Base-by-base conservation (phyloP, 2,888 invertebrate species). In the Morinoia aosen region DNA sequence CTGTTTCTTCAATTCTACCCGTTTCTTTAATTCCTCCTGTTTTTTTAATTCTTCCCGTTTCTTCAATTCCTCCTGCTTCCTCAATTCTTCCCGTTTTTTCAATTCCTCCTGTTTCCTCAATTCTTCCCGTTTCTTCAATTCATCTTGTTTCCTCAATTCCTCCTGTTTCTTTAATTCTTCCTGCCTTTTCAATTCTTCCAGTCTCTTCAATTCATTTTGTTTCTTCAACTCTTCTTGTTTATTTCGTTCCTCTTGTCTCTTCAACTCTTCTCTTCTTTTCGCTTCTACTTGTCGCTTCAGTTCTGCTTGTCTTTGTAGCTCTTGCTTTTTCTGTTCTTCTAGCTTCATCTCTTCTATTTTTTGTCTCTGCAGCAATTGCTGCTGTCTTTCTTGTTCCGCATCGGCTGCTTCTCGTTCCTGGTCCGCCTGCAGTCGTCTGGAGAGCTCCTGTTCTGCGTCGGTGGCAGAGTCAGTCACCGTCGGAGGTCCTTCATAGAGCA, bases 21-120 rank as follows among this genome's bases (percentile, higher is more conserved):
- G 40, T 91, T 25, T 91, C 25, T 91, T 91, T 25, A 48, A 11
- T 56, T 40, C 91, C 11, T 95, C 95, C 57, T 56, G 56, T 91
- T 40, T 95, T 76, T 95, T 94, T 33, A 76, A 64, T n/a, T 96
- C 96, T 64, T 96, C 95, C 39, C 91, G 90, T 88, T 76, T 95
- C 93, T 88, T 40, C 10, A 64, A 0, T 19, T 96, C 96, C 8
- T 95, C 57, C n/a, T 64, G 95, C n/a, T 64, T 56, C 57, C 64
- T 58, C 40, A 56, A 0, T 40, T 94, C 94, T 40, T 95, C 91
- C 40, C 96, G 88, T 91, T 56, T 91, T 12, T 91, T 91, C 40
- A 48, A 3, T 12, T 91, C 91, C 7, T 40, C 48, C 33, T 90
- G 90, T 48, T 88, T 61, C 88, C 58, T 90, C 14, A 90, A 10